Evolutionary conservation across 2,888 invertebrate species (phyloP), one percentile per base, ranked within the genome.

Genomic region (Phengaris alcon): DNA sequence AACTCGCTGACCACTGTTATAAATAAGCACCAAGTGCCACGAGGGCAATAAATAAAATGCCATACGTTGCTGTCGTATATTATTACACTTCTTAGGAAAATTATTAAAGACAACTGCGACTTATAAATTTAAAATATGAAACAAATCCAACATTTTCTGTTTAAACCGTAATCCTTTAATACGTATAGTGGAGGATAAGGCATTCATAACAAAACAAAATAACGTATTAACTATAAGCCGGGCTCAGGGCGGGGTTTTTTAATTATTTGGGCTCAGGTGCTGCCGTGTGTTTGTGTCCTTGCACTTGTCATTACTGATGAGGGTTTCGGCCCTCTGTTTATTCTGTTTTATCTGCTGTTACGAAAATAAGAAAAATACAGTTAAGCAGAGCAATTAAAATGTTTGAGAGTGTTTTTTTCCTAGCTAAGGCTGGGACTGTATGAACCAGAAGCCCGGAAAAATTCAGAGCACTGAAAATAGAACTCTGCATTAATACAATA

Each of bases 251-350:
- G 77, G 76, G 76, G 79, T 79, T 79, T 77, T 79, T 79, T 79
- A 79, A 79, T 79, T 79, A 79, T 79, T 79, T 79, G 77, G 78
- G 79, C 79, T 79, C 79, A 79, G 79, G 79, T 79, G 79, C 79
- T 76, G 75, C 76, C 74, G 77, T 75, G 74, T 75, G 73, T 57
- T 75, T 74, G 74, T 74, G 74, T 75, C 75, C 76, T 76, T 76
- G 77, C 82, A 86, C 85, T 84, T 85, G 86, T 90, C 90, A 89
- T 88, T 88, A 87, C 83, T 88, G 89, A 88, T 86, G 84, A 88
- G 86, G 89, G 87, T 84, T 82, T 82, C 79, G 81, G 79, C 80
- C 82, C 88, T 88, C 87, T 77, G 79, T 87, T 85, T 88, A 87
- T 88, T 89, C 89, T 86, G 76, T 77, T 77, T 79, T 57, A 70